Evolutionary conservation across 1,140 invertebrate genomes (phyloP).

Genomic region (Nephila pilipes): DNA sequence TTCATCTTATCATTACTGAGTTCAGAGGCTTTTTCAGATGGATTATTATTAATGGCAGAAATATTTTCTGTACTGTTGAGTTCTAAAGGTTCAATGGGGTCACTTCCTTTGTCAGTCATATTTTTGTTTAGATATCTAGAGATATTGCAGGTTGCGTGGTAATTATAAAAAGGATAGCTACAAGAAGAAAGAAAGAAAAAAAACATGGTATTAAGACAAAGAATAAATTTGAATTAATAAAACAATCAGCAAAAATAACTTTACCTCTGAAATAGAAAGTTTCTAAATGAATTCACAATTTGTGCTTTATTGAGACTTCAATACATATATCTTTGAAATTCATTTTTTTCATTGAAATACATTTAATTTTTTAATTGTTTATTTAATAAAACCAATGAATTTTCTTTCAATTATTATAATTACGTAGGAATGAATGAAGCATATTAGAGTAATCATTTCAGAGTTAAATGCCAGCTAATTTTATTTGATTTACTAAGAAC

Average conservation of each 20-base stretch:
- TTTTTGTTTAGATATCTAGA: constrained; percentile 37
- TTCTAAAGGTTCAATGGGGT: constrained; percentile 45
- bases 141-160: constrained; percentile 18
- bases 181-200: not conserved
- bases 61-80: not conserved
- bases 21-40: not conserved
- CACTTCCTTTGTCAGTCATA: constrained; percentile 32
- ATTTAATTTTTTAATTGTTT: too few species aligned
- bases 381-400: too few species aligned
- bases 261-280: too few species aligned
- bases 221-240: not conserved
- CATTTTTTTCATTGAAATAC: too few species aligned
- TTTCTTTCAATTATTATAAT: too few species aligned
- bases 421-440: too few species aligned
- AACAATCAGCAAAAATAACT: not conserved
- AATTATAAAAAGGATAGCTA: constrained; percentile 62
- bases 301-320: too few species aligned
- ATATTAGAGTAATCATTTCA: not conserved
- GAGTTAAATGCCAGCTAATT: not conserved
- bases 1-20: not conserved
- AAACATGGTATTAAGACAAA: not conserved
- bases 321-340: too few species aligned
- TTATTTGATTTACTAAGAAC: too few species aligned
- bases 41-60: not conserved
- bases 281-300: too few species aligned